Evolutionary conservation across 1,140 invertebrate genomes (phyloP), one percentile per base, ranked within the genome.

Genomic region (Ostrea edulis): DNA sequence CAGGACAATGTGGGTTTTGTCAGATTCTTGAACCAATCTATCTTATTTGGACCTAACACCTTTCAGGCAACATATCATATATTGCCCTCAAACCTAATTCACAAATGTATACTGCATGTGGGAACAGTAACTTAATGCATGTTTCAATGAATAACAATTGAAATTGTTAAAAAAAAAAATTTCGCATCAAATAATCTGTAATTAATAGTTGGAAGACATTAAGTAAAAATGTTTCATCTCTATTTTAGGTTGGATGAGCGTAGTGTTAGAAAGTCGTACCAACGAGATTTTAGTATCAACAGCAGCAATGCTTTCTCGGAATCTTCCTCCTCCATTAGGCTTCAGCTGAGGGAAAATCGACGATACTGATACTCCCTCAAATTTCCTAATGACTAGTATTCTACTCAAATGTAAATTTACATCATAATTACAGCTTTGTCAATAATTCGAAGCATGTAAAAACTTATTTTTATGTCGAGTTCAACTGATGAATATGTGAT

Each of bases 271-370:
- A 62, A 77, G 35, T 53, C 54, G 14, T 58, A 44, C 29, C 35
- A 83, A 20, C 20, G 86, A 65, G 87, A 88, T 25, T 86, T 68
- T 12, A 71, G 77, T 51, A 89, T 86, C 77, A 88, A 84, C 81
- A 90, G 71, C 81, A 87, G 82, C 62, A 90, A 86, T 84, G 58
- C 86, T 22, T 90, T 88, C 55, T 62, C 71, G 20, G 89, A 90
- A 20, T 68, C 89, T 0, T 84, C 88, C 17, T 86, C 88, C 7
- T 90, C 89, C 20, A 88, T 90, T n/a, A 35, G 89, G 9, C 84
- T 90, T 51, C 89, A 90, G 52, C 82, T 90, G 53, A 86, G 84
- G 58, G 86, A 90, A 68, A 77, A 14, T 35, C 58, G 68, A 35
- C 53, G 77, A 84, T 82, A 81, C 22, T 84, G 55, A 84, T n/a